phyloP scores from a whole-genome alignment of 92 coral and sea anemone species.

The Epizoanthus scotinus region DNA sequence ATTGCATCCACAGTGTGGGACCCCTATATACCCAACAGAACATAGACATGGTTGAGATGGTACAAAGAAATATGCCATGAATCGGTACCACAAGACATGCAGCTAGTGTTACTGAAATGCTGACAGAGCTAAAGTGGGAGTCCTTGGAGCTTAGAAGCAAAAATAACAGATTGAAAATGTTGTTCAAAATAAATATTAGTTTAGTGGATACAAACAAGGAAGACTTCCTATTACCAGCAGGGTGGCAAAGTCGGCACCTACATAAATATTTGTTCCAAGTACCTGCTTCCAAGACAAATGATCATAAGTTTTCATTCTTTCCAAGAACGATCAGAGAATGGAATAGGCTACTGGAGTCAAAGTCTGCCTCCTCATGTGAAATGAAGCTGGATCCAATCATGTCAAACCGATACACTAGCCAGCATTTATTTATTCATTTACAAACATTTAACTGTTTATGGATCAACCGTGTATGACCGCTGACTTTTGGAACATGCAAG shows the following conservation, averaged over 20 bases:
- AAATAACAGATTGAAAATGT: not conserved
- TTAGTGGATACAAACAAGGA: not conserved
- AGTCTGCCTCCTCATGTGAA: no score
- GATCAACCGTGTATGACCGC: no score
- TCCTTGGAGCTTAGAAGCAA: not conserved
- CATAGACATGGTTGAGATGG: not conserved
- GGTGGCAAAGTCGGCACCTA: not conserved
- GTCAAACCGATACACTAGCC: no score
- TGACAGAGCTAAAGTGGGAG: not conserved
- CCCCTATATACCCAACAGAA: not conserved
- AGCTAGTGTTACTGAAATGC: no score
- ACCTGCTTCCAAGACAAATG: not conserved
- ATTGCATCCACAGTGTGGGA: not conserved
- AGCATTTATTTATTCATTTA: no score
- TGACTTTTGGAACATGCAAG: no score
- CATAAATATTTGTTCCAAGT: not conserved
- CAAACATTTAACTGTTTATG: no score
- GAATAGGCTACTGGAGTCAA: not conserved
- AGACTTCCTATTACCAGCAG: not conserved
- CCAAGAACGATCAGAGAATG: conserved; percentile 32
- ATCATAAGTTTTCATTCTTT: not conserved
- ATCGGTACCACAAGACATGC: no score
- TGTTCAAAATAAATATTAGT: not conserved
- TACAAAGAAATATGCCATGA: no score
- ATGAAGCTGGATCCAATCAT: no score